Percentiles rank a stretch among this genome's conserved stretches.
Evolutionary conservation across 2,797 vertebrate genomes (phyloP).

Genomic region (Limosa lapponica): DNA sequence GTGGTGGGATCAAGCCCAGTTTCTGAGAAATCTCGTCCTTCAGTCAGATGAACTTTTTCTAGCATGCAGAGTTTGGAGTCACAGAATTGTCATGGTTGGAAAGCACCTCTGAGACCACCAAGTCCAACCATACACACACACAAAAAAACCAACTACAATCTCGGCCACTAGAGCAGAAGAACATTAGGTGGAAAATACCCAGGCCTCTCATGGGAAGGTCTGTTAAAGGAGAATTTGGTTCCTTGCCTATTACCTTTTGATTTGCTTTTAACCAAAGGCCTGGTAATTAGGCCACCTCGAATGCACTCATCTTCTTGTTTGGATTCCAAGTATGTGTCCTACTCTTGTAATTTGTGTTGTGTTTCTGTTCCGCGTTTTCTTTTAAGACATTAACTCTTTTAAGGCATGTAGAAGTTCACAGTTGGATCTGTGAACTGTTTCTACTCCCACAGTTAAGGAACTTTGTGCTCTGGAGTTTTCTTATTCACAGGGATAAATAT

Average conservation of each 20-base stretch:
- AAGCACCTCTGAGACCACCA: too few relatives aligned
- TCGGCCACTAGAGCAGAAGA: neutral
- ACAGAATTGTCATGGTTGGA: too few relatives aligned
- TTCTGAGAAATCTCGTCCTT: neutral
- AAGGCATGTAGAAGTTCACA: neutral
- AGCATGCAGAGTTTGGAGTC: neutral
- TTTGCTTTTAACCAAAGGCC: neutral
- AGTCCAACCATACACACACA: too few relatives aligned
- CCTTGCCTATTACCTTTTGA: neutral
- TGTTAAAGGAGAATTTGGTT: neutral
- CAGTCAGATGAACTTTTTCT: neutral
- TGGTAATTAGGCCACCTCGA: neutral
- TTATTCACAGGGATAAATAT: accelerated
- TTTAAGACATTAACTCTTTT: neutral
- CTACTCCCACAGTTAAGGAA: neutral
- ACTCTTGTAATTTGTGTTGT: neutral
- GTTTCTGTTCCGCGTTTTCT: neutral
- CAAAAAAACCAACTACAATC: too few relatives aligned
- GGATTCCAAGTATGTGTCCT: neutral
- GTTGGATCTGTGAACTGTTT: neutral
- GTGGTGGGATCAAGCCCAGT: neutral
- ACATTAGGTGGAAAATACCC: neutral
- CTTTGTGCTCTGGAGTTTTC: neutral
- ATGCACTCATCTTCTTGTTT: neutral
- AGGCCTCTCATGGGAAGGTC: neutral